Percentiles rank a stretch among this genome's conserved stretches.
Conservation (phyloP, 2,888 invertebrate species). For the Dilophus febrilis region DNA sequence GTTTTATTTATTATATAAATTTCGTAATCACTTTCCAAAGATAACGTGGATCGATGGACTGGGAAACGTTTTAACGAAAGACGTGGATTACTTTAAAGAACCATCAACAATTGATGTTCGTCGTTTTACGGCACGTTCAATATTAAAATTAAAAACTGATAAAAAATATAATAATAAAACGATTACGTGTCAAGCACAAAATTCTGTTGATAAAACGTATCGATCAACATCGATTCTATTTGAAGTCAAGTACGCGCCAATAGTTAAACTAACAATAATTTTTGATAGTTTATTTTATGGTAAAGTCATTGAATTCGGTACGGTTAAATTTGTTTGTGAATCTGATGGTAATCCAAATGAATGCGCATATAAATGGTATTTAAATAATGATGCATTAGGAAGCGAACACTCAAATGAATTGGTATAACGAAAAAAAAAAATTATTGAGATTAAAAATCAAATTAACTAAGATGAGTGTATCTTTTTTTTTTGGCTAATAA, state of each 20-base stretch:
- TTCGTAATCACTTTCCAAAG: constrained; percentile 37
- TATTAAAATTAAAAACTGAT: constrained; percentile 66
- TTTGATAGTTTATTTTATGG: constrained; percentile 38
- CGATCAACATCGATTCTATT: constrained; percentile 62
- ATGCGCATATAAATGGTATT: constrained; percentile 71
- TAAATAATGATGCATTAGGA: constrained; percentile 63
- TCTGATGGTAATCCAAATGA: constrained; percentile 81
- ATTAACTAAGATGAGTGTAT: neutral
- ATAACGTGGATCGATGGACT: constrained; percentile 87
- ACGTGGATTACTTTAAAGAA: constrained; percentile 60
- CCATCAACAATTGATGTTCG: constrained; percentile 56
- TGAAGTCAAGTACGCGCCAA: constrained; percentile 80
- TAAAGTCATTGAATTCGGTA: constrained; percentile 60
- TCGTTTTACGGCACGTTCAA: constrained; percentile 68
- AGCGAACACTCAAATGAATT: constrained; percentile 68
- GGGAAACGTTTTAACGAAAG: constrained; percentile 65
- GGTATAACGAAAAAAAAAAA: constrained; percentile 26
- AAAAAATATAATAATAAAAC: constrained; percentile 81
- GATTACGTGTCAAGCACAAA: constrained; percentile 83
- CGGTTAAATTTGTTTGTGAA: constrained; percentile 64
- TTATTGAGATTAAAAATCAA: neutral
- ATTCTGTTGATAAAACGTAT: constrained; percentile 76
- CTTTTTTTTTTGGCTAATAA: neutral
- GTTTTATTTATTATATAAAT: no score
- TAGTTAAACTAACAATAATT: constrained; percentile 57